Conservation (phyloP, 2,113 vertebrate species). For the Pollachius pollachius region DNA sequence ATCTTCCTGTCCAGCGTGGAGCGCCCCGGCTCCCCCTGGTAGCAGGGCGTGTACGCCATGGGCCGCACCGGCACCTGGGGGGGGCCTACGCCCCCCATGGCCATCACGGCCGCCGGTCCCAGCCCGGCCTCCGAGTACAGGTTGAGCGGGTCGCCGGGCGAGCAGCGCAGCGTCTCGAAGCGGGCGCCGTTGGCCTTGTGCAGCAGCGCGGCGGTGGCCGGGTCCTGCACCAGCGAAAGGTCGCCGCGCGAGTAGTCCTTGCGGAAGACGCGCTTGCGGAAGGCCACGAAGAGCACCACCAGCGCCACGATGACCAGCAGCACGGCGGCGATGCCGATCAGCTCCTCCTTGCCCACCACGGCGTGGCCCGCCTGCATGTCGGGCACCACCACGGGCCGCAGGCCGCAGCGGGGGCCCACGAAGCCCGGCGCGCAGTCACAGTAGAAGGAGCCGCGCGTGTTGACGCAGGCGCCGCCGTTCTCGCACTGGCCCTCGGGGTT, state of each 20-base stretch:
- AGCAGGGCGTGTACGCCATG: conserved; percentile 95
- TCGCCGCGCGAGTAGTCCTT: conserved; percentile 95
- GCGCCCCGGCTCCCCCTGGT: conserved; percentile 83
- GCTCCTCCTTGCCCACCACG: conserved; percentile 91
- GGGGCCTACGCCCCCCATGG: conserved; percentile 60
- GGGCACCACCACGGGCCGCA: conserved; percentile 91
- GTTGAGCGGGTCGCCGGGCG: conserved; percentile 83
- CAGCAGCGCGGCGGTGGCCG: conserved; percentile 88
- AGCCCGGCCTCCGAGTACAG: conserved; percentile 83
- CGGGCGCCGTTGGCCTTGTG: conserved; percentile 91
- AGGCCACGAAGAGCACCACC: conserved; percentile 87
- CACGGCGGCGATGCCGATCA: conserved; percentile 90
- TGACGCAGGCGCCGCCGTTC: conserved; percentile 89
- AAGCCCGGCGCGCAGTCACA: conserved; percentile 94
- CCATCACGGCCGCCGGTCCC: conserved; percentile 35
- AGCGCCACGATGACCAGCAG: conserved; percentile 88
- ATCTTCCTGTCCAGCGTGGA: conserved; percentile 85
- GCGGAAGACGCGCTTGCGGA: conserved; percentile 93
- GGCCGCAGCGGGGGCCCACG: conserved; percentile 86
- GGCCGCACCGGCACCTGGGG: conserved; percentile 94
- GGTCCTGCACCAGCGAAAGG: conserved; percentile 91
- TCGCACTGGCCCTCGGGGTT: conserved; percentile 82
- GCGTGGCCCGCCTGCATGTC: conserved; percentile 95
- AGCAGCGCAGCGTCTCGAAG: conserved; percentile 82
- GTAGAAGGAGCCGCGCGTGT: conserved; percentile 90